Conservation (phyloP, 2,888 invertebrate genomes). For the Beris chalybata region DNA sequence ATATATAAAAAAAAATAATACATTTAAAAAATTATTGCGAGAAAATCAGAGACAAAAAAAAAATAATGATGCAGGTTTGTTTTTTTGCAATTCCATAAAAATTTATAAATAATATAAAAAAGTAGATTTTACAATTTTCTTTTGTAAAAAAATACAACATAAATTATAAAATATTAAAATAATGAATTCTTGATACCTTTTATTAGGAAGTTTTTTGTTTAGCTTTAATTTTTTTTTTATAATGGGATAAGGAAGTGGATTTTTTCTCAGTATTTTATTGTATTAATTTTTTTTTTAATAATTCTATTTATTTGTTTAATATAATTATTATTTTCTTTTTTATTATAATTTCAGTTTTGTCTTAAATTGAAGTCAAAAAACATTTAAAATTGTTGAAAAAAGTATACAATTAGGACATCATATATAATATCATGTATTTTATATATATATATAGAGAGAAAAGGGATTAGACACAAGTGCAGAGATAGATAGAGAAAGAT, state of each 20-base stretch:
- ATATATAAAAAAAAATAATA: slow-evolving; percentile 24
- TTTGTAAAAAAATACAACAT: slow-evolving; percentile 29
- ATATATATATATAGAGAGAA: slow-evolving; percentile 19
- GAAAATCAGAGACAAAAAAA: slow-evolving; percentile 23
- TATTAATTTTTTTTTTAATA: slow-evolving; percentile 16
- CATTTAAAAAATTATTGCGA: slow-evolving; percentile 24
- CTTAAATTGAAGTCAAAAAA: slow-evolving; percentile 30
- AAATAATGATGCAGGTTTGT: neutral
- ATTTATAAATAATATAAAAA: slow-evolving; percentile 27
- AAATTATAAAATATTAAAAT: too few relatives aligned
- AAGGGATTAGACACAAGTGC: slow-evolving; percentile 28
- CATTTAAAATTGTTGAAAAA: slow-evolving; percentile 29
- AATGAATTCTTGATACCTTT: too few relatives aligned
- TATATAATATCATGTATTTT: slow-evolving; percentile 18
- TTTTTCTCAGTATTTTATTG: slow-evolving; percentile 26
- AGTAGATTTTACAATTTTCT: slow-evolving; percentile 17
- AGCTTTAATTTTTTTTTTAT: slow-evolving; percentile 15
- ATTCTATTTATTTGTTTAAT: slow-evolving; percentile 6
- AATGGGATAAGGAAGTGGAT: slow-evolving; percentile 29
- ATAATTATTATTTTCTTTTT: too few relatives aligned
- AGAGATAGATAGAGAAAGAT: slow-evolving; percentile 22
- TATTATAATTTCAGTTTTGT: slow-evolving; percentile 17
- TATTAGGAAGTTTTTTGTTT: neutral
- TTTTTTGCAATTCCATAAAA: slow-evolving; percentile 23
- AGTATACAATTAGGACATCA: slow-evolving; percentile 30